phyloP scores from a whole-genome alignment of 2,113 vertebrate genomes.

The Dipodomys ordii region DNA sequence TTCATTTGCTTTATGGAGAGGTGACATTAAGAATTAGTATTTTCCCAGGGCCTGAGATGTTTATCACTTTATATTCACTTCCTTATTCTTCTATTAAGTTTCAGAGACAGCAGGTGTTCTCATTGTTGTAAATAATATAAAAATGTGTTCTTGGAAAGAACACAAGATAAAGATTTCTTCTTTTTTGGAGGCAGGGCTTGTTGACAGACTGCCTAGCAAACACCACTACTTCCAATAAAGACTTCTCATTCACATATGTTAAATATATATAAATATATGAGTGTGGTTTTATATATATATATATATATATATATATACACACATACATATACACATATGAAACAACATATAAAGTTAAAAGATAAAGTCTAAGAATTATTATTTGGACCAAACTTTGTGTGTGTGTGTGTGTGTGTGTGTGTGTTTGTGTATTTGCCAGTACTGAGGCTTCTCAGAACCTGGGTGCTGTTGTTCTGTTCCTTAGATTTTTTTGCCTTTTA shows the following conservation, averaged over 20 bases:
- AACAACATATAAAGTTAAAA: constrained; percentile 4
- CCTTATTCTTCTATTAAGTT: not conserved
- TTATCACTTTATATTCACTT: not conserved
- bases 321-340: not conserved
- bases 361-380: not conserved
- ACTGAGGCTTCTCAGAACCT: no score
- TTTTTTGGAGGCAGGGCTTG: not conserved
- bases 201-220: no score
- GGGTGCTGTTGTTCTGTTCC: no score
- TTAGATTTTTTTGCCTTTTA: no score
- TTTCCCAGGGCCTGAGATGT: not conserved
- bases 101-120: not conserved
- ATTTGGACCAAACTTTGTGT: not conserved
- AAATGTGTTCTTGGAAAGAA: not conserved
- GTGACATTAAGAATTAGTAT: not conserved
- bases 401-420: no score
- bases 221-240: no score
- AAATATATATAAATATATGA: no score
- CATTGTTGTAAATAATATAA: not conserved
- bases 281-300: no score
- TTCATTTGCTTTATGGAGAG: not conserved
- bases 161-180: not conserved
- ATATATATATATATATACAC: not conserved
- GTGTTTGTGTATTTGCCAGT: no score
- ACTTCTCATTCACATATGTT: no score